Evolutionary conservation across 23 tunicate genomes (phyloP), one percentile per base, ranked within the genome.

Genomic region (Halocynthia aurantium): DNA sequence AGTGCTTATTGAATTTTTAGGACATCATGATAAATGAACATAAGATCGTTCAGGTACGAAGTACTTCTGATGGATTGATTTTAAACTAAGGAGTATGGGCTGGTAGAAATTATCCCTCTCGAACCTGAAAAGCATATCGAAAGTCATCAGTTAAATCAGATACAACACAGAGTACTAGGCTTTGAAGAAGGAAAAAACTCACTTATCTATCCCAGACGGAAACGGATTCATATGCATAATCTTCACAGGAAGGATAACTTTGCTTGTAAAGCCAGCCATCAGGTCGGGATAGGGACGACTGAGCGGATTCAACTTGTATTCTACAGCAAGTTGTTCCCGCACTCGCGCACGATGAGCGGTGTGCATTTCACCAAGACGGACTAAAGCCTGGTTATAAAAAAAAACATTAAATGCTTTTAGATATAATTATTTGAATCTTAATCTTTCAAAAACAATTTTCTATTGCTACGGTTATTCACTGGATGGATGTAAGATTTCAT

Each of bases 351-450:
- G 63, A 19, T 77, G 77, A 10, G 98, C 88, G 7, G 98, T 92
- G 74, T 92, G 98, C 91, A 86, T 92, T 84, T 92, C 98, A 6
- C 98, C 98, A 19, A 92, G 85, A 6, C 98, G 86, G 20, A 85
- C 90, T 55, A 91, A 85, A 55, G 97, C 97, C 97, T 91, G 52
- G 9, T 62, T 15, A 5, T 4, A 11, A 17, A 17, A 17, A 19
- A 15, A 11, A 67, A 18, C n/a, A 18, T 67, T 19, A 10, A 10
- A 69, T 18, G 40, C 20, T 69, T 1, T 2, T 15, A 68, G 21
- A 68, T 5, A 68, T 68, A 68, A 19, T 68, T 68, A 15, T 68
- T 68, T 2, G n/a, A n/a, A 15, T 15, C 22, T 11, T 68, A 0
- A 68, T 18, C 40, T 15, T n/a, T 1, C 13, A 68, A 68, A 68